These are phyloP conservation scores for Drosophila arawakana DNA, from an alignment of 1,140 invertebrate species.

Conservation along the genomic window DNA sequence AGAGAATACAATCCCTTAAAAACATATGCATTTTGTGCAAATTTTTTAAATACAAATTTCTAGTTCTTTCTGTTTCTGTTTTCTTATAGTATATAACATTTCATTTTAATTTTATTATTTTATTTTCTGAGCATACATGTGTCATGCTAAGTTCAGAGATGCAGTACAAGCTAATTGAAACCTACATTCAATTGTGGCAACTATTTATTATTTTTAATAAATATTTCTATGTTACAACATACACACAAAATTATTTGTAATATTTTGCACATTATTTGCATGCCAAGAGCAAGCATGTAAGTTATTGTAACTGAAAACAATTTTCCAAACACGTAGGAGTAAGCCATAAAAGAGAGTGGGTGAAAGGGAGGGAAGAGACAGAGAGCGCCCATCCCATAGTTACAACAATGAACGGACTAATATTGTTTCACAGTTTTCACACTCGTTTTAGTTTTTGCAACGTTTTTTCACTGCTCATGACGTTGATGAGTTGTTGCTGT, in stretches of 20 bases:
- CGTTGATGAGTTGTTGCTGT: conserved; percentile 83
- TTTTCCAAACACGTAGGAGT: too few relatives aligned
- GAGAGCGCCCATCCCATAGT: background rate
- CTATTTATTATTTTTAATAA: conserved; percentile 9
- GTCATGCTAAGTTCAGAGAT: too few relatives aligned
- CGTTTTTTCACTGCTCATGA: conserved; percentile 61
- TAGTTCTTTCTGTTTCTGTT: too few relatives aligned
- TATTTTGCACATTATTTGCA: conserved; percentile 17
- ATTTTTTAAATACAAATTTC: too few relatives aligned
- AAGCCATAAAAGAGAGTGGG: too few relatives aligned
- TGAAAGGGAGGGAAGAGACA: too few relatives aligned
- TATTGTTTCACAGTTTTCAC: conserved; percentile 74
- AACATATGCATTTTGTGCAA: too few relatives aligned
- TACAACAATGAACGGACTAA: conserved; percentile 55
- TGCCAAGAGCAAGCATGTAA: conserved; percentile 20
- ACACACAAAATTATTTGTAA: background rate
- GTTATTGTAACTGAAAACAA: conserved; percentile 30
- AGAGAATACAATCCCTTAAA: too few relatives aligned
- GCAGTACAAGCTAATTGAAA: background rate
- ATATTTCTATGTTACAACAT: background rate
- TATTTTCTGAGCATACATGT: too few relatives aligned
- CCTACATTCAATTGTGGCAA: background rate
- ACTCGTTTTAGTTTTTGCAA: conserved; percentile 46
- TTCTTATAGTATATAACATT: too few relatives aligned
- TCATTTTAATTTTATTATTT: too few relatives aligned